phyloP scores from a whole-genome alignment of 2,797 vertebrate species.

The Coendou prehensilis region DNA sequence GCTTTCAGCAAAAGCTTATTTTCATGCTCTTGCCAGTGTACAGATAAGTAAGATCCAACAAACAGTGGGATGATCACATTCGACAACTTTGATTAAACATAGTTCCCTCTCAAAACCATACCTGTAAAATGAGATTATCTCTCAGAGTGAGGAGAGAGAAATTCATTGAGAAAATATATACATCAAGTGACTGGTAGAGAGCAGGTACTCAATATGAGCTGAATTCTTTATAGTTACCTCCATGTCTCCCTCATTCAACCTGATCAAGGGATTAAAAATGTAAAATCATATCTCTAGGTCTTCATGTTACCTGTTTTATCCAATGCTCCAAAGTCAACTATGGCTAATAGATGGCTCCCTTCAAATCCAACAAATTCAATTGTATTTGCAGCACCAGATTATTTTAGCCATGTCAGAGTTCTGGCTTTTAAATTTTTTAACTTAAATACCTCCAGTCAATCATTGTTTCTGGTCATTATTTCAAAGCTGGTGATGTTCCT shows the following conservation, averaged over 20 bases:
- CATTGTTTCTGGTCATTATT: constrained; percentile 1
- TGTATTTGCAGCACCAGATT: neutral
- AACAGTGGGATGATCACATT: neutral
- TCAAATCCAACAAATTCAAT: constrained; percentile 46
- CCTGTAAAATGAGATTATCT: neutral
- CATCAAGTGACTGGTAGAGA: neutral
- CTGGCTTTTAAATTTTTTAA: neutral
- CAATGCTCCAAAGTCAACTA: neutral
- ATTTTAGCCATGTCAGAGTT: constrained; percentile 23
- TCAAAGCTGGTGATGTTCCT: constrained; percentile 18
- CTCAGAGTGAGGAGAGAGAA: neutral
- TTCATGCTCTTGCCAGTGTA: constrained; percentile 1
- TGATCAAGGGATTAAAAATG: constrained; percentile 18
- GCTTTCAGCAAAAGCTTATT: constrained; percentile 31
- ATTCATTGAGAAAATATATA: neutral
- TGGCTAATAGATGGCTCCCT: neutral
- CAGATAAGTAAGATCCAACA: neutral
- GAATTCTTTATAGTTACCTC: constrained; percentile 6
- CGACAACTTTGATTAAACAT: constrained; percentile 5
- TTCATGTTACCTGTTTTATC: constrained; percentile 30
- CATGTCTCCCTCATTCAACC: constrained; percentile 6
- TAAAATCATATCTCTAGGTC: neutral
- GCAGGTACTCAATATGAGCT: neutral
- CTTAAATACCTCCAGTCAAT: neutral
- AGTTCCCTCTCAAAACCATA: neutral